phyloP scores from a whole-genome alignment of 2,888 invertebrate genomes.

The Chorisops tibialis region DNA sequence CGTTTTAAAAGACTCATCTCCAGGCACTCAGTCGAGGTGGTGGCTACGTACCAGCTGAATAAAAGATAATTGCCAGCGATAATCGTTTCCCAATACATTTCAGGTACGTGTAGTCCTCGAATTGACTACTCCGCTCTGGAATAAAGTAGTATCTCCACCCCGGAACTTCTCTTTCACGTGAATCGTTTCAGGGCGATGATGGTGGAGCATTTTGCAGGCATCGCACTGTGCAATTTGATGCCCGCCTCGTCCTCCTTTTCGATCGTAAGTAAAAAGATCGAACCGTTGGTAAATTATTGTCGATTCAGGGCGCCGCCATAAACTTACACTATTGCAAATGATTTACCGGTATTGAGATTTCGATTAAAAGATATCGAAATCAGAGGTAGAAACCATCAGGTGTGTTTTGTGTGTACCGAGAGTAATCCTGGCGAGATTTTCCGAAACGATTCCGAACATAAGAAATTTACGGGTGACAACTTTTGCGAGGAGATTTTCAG shows the following conservation, averaged over 20 bases:
- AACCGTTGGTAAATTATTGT: constrained; percentile 21
- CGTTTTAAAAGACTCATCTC: background rate
- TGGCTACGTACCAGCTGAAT: constrained; percentile 21
- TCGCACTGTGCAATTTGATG: too few relatives aligned
- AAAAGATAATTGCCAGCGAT: constrained; percentile 34
- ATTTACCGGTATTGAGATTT: constrained; percentile 27
- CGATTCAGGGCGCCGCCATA: constrained; percentile 10
- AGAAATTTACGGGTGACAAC: background rate
- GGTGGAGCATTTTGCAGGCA: background rate
- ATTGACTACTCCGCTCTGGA: background rate
- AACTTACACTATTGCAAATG: constrained; percentile 23
- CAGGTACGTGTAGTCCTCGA: background rate
- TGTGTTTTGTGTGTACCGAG: background rate
- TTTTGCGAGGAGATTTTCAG: background rate
- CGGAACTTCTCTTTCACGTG: too few relatives aligned
- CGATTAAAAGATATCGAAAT: constrained; percentile 26
- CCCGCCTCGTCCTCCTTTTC: too few relatives aligned
- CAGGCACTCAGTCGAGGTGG: background rate
- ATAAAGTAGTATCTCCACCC: background rate
- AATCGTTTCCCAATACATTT: constrained; percentile 32
- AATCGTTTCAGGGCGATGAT: background rate
- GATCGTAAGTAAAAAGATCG: too few relatives aligned
- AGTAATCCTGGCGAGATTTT: background rate
- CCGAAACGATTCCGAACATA: background rate
- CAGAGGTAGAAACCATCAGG: background rate